Evolutionary conservation across 2,113 vertebrate genomes (phyloP), one percentile per base, ranked within the genome.

Genomic region (Polyodon spathula): DNA sequence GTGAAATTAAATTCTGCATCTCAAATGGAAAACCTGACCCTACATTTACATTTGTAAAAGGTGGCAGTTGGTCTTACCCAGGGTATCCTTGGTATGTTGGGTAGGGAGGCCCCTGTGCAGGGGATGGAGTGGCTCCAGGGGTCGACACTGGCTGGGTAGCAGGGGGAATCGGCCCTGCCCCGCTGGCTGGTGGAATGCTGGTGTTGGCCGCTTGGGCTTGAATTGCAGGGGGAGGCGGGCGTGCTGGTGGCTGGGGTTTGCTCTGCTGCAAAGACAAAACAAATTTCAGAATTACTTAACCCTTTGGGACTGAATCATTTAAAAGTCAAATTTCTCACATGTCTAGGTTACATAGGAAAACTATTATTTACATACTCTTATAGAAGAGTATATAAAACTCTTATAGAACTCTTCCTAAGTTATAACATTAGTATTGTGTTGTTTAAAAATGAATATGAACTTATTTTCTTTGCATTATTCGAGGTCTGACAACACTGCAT

Each of bases 41-140:
- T 44, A 44, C 48, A 50, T n/a, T 50, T 6, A 12, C 4, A 50
- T n/a, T 10, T 50, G 6, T 5, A 50, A n/a, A 6, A n/a, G 5
- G 15, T 50, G 40, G 2, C 27, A 27, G 27, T n/a, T n/a, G 17
- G 15, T 0, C 65, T 86, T 86, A 99, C 93, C 92, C 93, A 51
- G 90, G 89, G 71, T 90, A 95, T 63, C 91, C 92, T 63, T 90
- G 94, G 65, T 98, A 99, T 63, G 83, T 82, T 82, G 93, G 66
- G 78, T 88, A 70, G 76, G 90, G 70, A 61, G 86, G 84, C 16
- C 86, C 85, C 77, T 79, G 87, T 43, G 71, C 80, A 66, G 77
- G 78, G 17, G 85, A 55, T 11, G 84, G 68, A 17, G 83, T 55
- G 5, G 80, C 75, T 14, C 66, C 62, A 15, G 76, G 57, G 1